A percentile compares a stretch with the other conserved stretches of the same genome.
Conservation (phyloP, 2,113 vertebrate species). For the Otocyon megalotis region DNA sequence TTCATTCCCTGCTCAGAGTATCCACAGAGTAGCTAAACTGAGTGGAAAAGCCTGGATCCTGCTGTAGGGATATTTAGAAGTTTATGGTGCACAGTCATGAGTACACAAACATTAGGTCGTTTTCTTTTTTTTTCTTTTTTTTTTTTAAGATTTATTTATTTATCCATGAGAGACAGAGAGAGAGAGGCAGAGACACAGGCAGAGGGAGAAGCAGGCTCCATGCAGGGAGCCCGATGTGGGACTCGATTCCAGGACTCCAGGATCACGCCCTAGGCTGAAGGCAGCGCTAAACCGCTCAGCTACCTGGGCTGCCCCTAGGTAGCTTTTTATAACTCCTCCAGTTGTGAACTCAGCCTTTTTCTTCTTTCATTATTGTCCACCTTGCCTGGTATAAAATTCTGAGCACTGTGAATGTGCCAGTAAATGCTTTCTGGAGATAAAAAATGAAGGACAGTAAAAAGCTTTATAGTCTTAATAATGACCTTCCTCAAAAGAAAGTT, state of each 20-base stretch:
- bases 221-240: too few species aligned
- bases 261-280: too few species aligned
- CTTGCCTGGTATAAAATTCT: not conserved
- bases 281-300: too few species aligned
- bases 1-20: not conserved
- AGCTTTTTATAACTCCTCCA: not conserved
- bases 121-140: not conserved
- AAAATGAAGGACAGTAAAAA: not conserved
- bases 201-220: too few species aligned
- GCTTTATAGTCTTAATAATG: not conserved
- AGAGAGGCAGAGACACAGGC: too few species aligned
- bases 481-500: not conserved
- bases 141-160: too few species aligned
- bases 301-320: too few species aligned
- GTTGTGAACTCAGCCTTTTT: not conserved
- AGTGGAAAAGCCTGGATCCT: not conserved
- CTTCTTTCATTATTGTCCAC: not conserved
- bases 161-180: too few species aligned
- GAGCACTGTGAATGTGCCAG: not conserved
- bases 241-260: too few species aligned
- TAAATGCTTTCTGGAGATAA: not conserved
- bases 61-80: not conserved
- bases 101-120: not conserved
- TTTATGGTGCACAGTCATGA: not conserved
- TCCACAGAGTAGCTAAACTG: not conserved